These are phyloP conservation scores for Manis javanica DNA, from an alignment of 2,797 vertebrate genomes.

Conservation along the genomic window DNA sequence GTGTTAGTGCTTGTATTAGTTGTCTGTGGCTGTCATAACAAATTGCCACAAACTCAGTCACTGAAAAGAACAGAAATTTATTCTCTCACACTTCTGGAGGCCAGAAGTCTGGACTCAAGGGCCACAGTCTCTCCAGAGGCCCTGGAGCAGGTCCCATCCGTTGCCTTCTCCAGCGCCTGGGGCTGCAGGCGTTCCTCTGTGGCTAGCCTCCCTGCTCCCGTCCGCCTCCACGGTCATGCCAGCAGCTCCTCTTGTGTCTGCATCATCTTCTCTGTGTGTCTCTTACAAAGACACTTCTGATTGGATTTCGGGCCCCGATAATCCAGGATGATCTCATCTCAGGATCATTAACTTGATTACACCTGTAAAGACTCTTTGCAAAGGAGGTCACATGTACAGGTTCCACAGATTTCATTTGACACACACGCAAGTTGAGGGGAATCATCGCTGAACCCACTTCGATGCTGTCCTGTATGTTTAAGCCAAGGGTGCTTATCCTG, in stretches of 20 bases:
- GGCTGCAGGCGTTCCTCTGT: neutral
- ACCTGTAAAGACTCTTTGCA: neutral
- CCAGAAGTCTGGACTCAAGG: neutral
- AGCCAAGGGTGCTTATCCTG: neutral
- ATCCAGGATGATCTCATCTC: neutral
- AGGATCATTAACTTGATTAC: slow-evolving; percentile 5
- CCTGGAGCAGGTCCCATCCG: neutral
- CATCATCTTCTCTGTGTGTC: neutral
- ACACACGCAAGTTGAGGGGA: neutral
- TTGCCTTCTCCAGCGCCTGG: neutral
- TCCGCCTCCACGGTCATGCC: neutral
- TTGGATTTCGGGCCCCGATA: neutral
- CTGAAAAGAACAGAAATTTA: neutral
- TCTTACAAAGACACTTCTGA: neutral
- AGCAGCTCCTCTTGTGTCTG: neutral
- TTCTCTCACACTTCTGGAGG: neutral
- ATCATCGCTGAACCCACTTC: neutral
- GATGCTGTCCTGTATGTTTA: neutral
- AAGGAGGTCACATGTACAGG: neutral
- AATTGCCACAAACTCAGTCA: neutral
- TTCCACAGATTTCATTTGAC: neutral
- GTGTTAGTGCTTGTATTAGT: neutral
- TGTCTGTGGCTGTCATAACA: neutral
- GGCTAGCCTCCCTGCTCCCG: accelerated
- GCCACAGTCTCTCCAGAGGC: neutral